A percentile compares a stretch with the other conserved stretches of the same genome.
These are phyloP conservation scores for Dynastes maya DNA, from an alignment of 2,888 invertebrate genomes.

Conservation along the genomic window DNA sequence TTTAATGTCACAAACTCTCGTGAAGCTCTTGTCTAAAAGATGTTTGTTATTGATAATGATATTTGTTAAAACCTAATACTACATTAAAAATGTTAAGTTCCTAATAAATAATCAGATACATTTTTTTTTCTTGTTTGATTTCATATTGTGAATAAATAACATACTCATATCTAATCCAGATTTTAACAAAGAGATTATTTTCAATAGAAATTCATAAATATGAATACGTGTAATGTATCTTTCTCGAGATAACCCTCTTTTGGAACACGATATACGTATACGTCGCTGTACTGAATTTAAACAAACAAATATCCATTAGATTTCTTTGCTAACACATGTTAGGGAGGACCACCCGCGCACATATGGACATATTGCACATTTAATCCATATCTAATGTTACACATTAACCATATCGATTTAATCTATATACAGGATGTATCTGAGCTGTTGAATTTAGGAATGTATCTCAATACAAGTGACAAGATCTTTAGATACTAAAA, in stretches of 20 bases:
- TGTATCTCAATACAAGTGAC: too few species aligned
- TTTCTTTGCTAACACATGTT: conserved; percentile 56
- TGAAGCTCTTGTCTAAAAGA: too few species aligned
- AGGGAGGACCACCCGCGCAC: conserved; percentile 56
- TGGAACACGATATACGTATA: conserved; percentile 52
- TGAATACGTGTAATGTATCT: conserved; percentile 31
- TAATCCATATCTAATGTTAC: background rate
- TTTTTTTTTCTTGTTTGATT: background rate
- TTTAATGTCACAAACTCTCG: too few species aligned
- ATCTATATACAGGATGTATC: background rate
- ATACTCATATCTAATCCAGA: too few species aligned
- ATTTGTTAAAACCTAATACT: too few species aligned
- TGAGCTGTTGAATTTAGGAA: too few species aligned
- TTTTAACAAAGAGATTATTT: background rate
- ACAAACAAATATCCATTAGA: conserved; percentile 62
- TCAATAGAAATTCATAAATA: conserved; percentile 12
- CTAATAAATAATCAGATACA: background rate
- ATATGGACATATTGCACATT: conserved; percentile 12
- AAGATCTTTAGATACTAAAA: too few species aligned
- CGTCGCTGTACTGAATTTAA: conserved; percentile 55
- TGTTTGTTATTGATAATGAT: too few species aligned
- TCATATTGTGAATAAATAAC: too few species aligned
- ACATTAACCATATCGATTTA: conserved; percentile 13
- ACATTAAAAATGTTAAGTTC: too few species aligned
- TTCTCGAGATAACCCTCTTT: conserved; percentile 42